phyloP scores from a whole-genome alignment of 2,797 vertebrate species.

The Epinephelus awoara region DNA sequence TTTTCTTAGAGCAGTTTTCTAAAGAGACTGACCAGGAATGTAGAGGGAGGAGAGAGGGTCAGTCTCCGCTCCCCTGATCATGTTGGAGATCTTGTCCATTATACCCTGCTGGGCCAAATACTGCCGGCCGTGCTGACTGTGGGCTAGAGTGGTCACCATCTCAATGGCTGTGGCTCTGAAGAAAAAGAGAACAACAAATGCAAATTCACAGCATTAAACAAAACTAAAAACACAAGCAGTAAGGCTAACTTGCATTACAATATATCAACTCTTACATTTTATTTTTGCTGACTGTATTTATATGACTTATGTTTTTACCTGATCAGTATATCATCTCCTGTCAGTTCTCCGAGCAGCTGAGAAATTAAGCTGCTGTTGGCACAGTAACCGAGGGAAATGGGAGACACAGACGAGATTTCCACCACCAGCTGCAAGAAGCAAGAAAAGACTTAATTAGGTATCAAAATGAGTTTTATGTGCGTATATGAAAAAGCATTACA shows the following conservation, averaged over 20 bases:
- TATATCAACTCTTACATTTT: background rate
- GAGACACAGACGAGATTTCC: conserved; percentile 90
- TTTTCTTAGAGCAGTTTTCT: background rate
- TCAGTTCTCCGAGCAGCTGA: conserved; percentile 92
- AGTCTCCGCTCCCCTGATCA: conserved; percentile 93
- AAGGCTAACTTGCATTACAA: background rate
- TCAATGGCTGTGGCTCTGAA: conserved; percentile 93
- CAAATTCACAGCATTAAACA: background rate
- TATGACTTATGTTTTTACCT: conserved; percentile 81
- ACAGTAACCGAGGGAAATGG: conserved; percentile 92
- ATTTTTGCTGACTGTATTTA: background rate
- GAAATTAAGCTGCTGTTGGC: conserved; percentile 89
- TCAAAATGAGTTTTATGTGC: background rate
- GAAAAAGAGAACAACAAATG: background rate
- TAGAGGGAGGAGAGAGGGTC: conserved; percentile 96
- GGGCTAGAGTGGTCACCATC: conserved; percentile 92
- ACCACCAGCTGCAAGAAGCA: conserved; percentile 88
- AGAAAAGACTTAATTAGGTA: background rate
- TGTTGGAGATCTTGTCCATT: conserved; percentile 94
- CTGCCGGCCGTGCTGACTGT: conserved; percentile 90
- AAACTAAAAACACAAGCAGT: background rate
- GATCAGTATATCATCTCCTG: conserved; percentile 93
- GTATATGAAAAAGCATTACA: background rate
- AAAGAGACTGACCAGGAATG: conserved; percentile 88
- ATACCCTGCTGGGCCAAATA: conserved; percentile 93